Conservation (phyloP, 2,888 invertebrate genomes). For the Pterobdella sp. region DNA sequence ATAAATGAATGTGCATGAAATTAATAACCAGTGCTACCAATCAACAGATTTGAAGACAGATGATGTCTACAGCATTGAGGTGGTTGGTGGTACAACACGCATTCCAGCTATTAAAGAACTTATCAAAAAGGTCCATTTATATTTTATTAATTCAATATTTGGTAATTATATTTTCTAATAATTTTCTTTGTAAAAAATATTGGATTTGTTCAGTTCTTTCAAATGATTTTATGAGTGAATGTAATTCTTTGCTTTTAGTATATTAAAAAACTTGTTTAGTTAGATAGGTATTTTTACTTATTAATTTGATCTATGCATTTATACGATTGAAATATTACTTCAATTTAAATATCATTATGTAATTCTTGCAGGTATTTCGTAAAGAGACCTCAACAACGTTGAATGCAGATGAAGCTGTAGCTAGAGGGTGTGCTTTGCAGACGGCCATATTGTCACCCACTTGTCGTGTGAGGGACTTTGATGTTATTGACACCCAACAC, state of each 20-base stretch:
- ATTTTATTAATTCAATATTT: no score
- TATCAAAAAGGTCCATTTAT: constrained; percentile 66
- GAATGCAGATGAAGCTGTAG: constrained; percentile 89
- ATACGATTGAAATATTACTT: no score
- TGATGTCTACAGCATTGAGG: constrained; percentile 87
- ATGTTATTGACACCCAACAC: constrained; percentile 78
- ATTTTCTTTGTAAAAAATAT: no score
- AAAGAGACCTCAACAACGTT: constrained; percentile 84
- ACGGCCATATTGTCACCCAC: constrained; percentile 97
- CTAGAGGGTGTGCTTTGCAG: constrained; percentile 82
- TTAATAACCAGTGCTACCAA: background rate
- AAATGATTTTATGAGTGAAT: no score
- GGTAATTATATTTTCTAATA: no score
- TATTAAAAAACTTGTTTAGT: no score
- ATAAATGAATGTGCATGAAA: background rate
- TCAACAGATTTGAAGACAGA: constrained; percentile 65
- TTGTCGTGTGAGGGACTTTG: constrained; percentile 90
- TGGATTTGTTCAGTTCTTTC: no score
- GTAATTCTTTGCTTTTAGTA: no score
- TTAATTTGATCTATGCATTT: no score
- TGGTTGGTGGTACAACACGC: constrained; percentile 89
- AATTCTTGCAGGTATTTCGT: constrained; percentile 50
- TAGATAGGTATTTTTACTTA: no score
- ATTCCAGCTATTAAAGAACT: constrained; percentile 84
- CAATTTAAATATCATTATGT: no score